phyloP scores from a whole-genome alignment of 2,797 vertebrate genomes.

The Ctenosaura bakeri region DNA sequence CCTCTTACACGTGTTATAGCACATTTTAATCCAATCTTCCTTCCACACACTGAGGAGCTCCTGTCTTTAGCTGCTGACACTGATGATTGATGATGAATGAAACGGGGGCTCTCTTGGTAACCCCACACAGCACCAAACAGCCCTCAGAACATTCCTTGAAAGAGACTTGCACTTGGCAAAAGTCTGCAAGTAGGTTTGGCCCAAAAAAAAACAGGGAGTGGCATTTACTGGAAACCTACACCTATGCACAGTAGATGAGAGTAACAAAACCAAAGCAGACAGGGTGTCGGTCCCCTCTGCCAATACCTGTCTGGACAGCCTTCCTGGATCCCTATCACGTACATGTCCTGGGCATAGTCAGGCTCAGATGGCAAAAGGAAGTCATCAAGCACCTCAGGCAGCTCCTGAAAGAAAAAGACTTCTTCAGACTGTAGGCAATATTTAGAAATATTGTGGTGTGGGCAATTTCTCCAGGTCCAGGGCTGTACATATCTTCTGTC shows the following conservation, averaged over 20 bases:
- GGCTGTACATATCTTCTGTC: too few relatives aligned
- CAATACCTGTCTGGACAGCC: constrained; percentile 94
- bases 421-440: background rate
- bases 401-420: constrained; percentile 79
- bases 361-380: constrained; percentile 93
- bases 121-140: background rate
- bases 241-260: background rate
- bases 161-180: background rate
- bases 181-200: background rate
- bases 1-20: too few relatives aligned
- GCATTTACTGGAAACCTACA: too few relatives aligned
- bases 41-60: too few relatives aligned
- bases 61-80: background rate
- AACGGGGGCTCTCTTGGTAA: background rate
- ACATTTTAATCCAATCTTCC: too few relatives aligned
- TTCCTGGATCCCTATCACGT: constrained; percentile 95
- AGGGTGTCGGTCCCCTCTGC: constrained; percentile 51
- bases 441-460: background rate
- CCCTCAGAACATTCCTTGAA: background rate
- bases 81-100: background rate
- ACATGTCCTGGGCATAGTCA: constrained; percentile 95
- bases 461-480: background rate
- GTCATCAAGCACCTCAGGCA: constrained; percentile 91
- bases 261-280: background rate
- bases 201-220: fast-evolving